Percentiles rank a stretch among this genome's conserved stretches.
phyloP scores from a whole-genome alignment of 2,888 invertebrate species.

The Sphecodes monilicornis region DNA sequence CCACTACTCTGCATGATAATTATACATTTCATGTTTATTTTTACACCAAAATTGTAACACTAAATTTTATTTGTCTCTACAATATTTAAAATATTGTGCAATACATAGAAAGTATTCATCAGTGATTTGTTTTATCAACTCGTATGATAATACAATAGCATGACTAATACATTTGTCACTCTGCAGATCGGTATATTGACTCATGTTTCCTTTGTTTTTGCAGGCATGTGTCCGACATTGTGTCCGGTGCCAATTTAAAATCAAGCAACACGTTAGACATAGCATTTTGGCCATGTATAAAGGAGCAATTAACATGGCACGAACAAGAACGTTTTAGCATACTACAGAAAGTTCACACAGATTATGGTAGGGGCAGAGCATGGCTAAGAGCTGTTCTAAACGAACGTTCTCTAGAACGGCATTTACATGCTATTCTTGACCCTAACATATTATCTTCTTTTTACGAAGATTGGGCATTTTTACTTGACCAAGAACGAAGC shows the following conservation, averaged over 20 bases:
- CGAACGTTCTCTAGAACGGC: slow-evolving; percentile 94
- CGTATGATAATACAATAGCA: slow-evolving; percentile 13
- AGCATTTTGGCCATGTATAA: slow-evolving; percentile 92
- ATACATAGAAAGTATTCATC: neutral
- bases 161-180: slow-evolving; percentile 25
- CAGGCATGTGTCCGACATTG: slow-evolving; percentile 91
- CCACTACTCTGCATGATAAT: neutral
- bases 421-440: slow-evolving; percentile 81
- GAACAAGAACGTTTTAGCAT: slow-evolving; percentile 94
- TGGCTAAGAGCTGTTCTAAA: slow-evolving; percentile 96
- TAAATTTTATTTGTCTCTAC: neutral
- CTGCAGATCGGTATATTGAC: neutral
- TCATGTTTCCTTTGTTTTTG: slow-evolving; percentile 64
- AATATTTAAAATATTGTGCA: neutral
- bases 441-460: slow-evolving; percentile 80
- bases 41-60: neutral
- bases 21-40: neutral
- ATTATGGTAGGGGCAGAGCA: slow-evolving; percentile 93
- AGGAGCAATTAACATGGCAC: slow-evolving; percentile 93
- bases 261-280: slow-evolving; percentile 83
- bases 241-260: slow-evolving; percentile 86
- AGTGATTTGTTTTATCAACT: neutral
- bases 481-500: slow-evolving; percentile 92
- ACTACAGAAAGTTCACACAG: slow-evolving; percentile 89
- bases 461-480: slow-evolving; percentile 95